Base-by-base conservation (phyloP, 2,113 vertebrate species). In the Poeciliopsis occidentalis region DNA sequence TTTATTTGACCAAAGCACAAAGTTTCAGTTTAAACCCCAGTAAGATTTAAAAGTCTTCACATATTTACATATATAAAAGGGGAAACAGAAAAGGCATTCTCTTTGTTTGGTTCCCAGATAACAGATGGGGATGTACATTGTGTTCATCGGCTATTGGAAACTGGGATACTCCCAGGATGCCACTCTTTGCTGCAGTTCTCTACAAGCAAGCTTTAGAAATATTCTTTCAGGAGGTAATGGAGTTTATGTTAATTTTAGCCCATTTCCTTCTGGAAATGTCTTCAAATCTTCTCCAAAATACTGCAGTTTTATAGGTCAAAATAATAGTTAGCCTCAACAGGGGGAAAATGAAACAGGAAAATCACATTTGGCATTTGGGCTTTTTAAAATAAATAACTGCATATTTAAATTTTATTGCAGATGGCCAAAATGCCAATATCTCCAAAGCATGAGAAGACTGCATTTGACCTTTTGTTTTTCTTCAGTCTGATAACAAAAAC, bases 361-460 rank as follows among this genome's bases (percentile, higher is more conserved):
- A 61, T 47, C 27, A 65, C 15, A 57, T 62, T 32, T 61, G 39
- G 34, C 37, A 44, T 79, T 65, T 63, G 37, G 31, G 19, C 26
- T 67, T 61, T 60, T n/a, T 22, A 26, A 54, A 80, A 34, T 27
- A 66, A 67, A 74, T n/a, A 31, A 61, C 13, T 27, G 4, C 30
- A 12, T 63, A 39, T 39, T 65, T 54, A n/a, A 37, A 1, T 64
- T 68, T 69, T 41, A 27, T 24, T 72, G 30, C 60, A 65, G 64
- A 76, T 72, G 71, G 67, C 24, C 71, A 60, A 57, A 60, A 69
- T 66, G 37, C n/a, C 29, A 13, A 24, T 67, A 15, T 37, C 37
- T 73, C 41, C 37, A 30, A 78, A 66, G 32, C 11, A 61, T 30
- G 60, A 17, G 29, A 57, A 70, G 70, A 71, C 62, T 82, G 8